Evolutionary conservation across 1,140 invertebrate species (phyloP).

Genomic region (Caerostris extrusa): DNA sequence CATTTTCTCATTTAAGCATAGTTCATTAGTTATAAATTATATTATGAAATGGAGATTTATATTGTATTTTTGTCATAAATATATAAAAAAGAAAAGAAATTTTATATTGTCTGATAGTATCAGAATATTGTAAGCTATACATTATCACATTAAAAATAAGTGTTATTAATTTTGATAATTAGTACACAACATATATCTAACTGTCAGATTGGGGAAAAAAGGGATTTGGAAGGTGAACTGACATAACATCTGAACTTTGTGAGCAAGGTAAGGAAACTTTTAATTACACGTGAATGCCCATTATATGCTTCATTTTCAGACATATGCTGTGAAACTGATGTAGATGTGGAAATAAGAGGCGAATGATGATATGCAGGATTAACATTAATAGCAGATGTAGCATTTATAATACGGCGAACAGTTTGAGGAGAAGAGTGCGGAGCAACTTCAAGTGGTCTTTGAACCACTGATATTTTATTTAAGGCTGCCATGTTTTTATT

Average conservation of each 20-base stretch:
- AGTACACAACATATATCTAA: conserved; percentile 46
- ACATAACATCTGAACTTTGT: conserved; percentile 59
- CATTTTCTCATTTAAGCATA: not conserved
- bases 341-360: conserved; percentile 2
- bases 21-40: not conserved
- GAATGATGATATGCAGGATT: conserved; percentile 49
- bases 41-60: not conserved
- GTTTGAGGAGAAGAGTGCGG: conserved; percentile 67
- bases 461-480: conserved; percentile 46
- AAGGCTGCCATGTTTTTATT: conserved; percentile 56
- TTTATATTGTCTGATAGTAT: not conserved
- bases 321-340: conserved; percentile 28
- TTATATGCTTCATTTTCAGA: conserved; percentile 19
- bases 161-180: not conserved
- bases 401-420: conserved; percentile 68
- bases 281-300: conserved; percentile 49
- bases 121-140: not conserved
- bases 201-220: conserved; percentile 50
- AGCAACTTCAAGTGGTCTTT: conserved; percentile 29
- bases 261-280: conserved; percentile 60
- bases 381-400: conserved; percentile 71
- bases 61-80: not conserved
- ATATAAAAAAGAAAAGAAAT: not conserved
- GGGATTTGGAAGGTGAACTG: conserved; percentile 63
- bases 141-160: conserved; percentile 51